phyloP scores from a whole-genome alignment of 2,113 vertebrate species.

The Percopsis transmontana region DNA sequence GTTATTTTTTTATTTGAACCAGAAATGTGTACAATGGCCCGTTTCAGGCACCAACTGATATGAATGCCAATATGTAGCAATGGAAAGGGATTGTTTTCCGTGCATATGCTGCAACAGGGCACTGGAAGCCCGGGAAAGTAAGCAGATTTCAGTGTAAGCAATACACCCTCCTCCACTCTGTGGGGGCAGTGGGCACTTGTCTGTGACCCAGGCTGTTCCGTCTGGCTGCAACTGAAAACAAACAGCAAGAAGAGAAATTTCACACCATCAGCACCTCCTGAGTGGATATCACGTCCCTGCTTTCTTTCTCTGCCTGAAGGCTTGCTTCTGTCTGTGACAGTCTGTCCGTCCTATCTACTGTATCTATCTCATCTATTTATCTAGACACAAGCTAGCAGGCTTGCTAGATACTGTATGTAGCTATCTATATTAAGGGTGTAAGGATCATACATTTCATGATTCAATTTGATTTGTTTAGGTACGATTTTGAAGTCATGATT shows the following conservation, averaged over 20 bases:
- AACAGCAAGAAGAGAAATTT: constrained; percentile 48
- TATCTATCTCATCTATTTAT: neutral
- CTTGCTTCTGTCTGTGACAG: constrained; percentile 3
- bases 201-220: constrained; percentile 53
- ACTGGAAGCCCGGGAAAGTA: constrained; percentile 35
- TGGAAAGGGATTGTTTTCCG: neutral
- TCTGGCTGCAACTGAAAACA: constrained; percentile 64
- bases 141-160: constrained; percentile 57
- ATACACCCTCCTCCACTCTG: constrained; percentile 21
- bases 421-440: too few relatives aligned
- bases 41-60: too few relatives aligned
- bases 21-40: too few relatives aligned
- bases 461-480: too few relatives aligned
- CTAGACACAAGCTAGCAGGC: too few relatives aligned
- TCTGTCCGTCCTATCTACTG: neutral
- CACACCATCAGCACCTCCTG: constrained; percentile 49
- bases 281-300: constrained; percentile 22
- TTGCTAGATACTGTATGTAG: neutral
- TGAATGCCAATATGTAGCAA: too few relatives aligned
- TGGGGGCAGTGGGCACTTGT: constrained; percentile 35
- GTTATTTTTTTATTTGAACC: too few relatives aligned
- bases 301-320: neutral
- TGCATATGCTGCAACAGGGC: neutral
- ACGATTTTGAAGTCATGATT: too few relatives aligned
- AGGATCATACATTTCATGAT: too few relatives aligned